Base-by-base conservation (phyloP, 30 jellyfish, hydroid and myxozoan species). In the Rhopilema esculentum region DNA sequence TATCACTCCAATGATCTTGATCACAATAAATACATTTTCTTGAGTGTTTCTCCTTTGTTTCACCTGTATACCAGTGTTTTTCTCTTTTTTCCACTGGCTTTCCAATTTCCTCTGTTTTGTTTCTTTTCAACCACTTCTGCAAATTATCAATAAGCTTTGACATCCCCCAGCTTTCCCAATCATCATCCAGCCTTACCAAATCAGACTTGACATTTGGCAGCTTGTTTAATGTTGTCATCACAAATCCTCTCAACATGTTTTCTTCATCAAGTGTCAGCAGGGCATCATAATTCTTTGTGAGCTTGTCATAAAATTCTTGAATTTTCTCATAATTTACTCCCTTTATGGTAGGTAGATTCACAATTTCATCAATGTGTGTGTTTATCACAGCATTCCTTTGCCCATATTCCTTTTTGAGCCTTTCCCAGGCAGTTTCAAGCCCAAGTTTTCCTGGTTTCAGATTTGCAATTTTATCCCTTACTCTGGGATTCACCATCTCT, bases 391-490 rank as follows among this genome's bases (percentile, higher is more conserved):
- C 53, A 52, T 77, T 26, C 51, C 53, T 51, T 84, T 84, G 92
- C 49, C 86, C 91, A 67, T 82, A 82, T 66, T 82, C 91, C 57
- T 70, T 82, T 1, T 25, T 49, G 22, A 84, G 49, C 63, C 92
- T 52, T 50, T 84, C 92, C 92, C 92, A 69, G 75, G 87, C 92
- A 32, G 92, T 69, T 63, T 84, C 72, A 69, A 24, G 33, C 66
- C 91, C 91, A 68, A 71, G 52, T 18, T 63, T 69, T 51, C 89
- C 89, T 49, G 89, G 89, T 31, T 67, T 80, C 53, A 80, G 26
- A 40, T 80, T 67, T 31, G 89, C 49, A 64, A 80, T 80, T 52
- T 80, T 80, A 65, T 80, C 89, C 66, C 52, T 69, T 27, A 80
- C 89, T 33, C 32, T 80, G 27, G 89, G 72, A 48, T 32, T 75